Percentiles rank a stretch among this genome's conserved stretches.
Conservation (phyloP, 2,888 invertebrate genomes). For the Eupithecia centaureata region DNA sequence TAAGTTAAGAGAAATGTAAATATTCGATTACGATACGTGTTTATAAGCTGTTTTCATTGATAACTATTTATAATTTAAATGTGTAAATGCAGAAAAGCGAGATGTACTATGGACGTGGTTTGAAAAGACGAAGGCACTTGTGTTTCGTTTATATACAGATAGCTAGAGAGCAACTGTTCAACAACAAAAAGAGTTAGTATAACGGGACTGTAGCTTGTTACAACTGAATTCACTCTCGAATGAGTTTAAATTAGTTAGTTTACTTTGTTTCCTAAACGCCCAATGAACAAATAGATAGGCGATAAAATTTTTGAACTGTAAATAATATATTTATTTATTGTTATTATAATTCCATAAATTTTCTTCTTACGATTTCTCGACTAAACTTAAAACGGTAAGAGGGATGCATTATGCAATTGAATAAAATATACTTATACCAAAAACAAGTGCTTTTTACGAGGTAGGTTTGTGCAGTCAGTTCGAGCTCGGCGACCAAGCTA, state of each 20-base stretch:
- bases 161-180: constrained; percentile 40
- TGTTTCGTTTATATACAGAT: constrained; percentile 40
- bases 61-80: constrained; percentile 53
- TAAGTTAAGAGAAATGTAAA: constrained; percentile 72
- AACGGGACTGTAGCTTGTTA: constrained; percentile 37
- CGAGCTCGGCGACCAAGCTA: constrained; percentile 48
- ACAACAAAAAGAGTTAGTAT: constrained; percentile 23
- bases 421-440: constrained; percentile 63
- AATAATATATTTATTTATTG: constrained; percentile 84
- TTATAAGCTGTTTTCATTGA: constrained; percentile 74
- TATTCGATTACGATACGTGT: constrained; percentile 73
- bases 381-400: constrained; percentile 74
- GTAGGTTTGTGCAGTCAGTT: constrained; percentile 50
- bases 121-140: constrained; percentile 24
- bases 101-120: constrained; percentile 22
- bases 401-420: constrained; percentile 74
- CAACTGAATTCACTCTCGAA: constrained; percentile 30
- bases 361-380: constrained; percentile 81
- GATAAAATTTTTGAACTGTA: constrained; percentile 79
- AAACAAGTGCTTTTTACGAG: constrained; percentile 73
- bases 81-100: constrained; percentile 46
- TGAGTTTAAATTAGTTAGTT: constrained; percentile 52
- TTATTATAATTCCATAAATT: constrained; percentile 79
- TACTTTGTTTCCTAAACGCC: constrained; percentile 65
- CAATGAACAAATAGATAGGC: constrained; percentile 75